phyloP scores from a whole-genome alignment of 1,140 invertebrate species.

The Luehdorfia chinensis region DNA sequence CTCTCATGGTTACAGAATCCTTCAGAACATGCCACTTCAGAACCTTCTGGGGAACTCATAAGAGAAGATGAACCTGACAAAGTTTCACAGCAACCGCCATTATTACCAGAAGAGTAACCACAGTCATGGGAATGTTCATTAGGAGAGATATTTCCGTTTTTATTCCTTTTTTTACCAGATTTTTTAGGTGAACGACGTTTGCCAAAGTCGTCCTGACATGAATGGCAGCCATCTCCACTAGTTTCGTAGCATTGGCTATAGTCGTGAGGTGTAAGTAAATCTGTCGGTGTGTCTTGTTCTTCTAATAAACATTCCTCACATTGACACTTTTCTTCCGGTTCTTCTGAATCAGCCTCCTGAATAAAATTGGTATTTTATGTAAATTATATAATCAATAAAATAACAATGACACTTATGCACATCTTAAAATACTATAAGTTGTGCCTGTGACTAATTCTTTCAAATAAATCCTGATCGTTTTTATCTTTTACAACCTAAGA shows the following conservation, averaged over 20 bases:
- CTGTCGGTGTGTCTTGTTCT: conserved; percentile 62
- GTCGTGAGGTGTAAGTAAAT: conserved; percentile 52
- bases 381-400: too few species aligned
- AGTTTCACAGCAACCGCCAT: conserved; percentile 82
- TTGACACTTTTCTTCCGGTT: conserved; percentile 69
- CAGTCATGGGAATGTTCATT: conserved; percentile 88
- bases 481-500: too few species aligned
- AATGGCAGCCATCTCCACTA: conserved; percentile 51
- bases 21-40: conserved; percentile 90
- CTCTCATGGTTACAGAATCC: conserved; percentile 87
- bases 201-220: conserved; percentile 55
- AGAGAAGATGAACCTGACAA: conserved; percentile 82
- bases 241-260: conserved; percentile 49
- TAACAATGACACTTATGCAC: too few species aligned
- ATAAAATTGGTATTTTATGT: too few species aligned
- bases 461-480: too few species aligned
- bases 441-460: too few species aligned
- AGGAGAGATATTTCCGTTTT: conserved; percentile 77
- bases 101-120: conserved; percentile 88
- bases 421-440: too few species aligned
- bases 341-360: conserved; percentile 68
- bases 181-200: conserved; percentile 54
- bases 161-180: conserved; percentile 42
- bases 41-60: conserved; percentile 88
- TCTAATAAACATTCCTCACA: conserved; percentile 68